A percentile compares a stretch with the other conserved stretches of the same genome.
Conservation (phyloP, 37 sponge, comb jelly and placozoan species). For the Ephydatia muelleri region DNA sequence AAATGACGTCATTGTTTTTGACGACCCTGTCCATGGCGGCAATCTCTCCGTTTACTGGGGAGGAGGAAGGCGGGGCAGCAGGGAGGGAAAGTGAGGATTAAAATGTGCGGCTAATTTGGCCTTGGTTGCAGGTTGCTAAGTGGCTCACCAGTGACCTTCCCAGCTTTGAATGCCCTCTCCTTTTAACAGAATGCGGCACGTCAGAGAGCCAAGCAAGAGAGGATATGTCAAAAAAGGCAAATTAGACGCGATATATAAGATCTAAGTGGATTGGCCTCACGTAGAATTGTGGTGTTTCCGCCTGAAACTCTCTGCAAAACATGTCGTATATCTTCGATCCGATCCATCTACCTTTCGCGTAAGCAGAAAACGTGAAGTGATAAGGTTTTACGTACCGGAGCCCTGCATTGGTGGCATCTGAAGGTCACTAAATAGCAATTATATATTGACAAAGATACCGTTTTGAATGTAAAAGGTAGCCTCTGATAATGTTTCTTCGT, state of each 20-base stretch:
- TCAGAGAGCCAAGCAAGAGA: background rate
- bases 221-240: background rate
- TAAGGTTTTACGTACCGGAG: conserved; percentile 85
- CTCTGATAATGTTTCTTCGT: conserved; percentile 67
- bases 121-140: background rate
- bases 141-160: conserved; percentile 69
- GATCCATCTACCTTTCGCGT: conserved; percentile 89
- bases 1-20: conserved; percentile 70
- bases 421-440: background rate
- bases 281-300: conserved; percentile 83
- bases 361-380: conserved; percentile 76
- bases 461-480: conserved; percentile 70
- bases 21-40: conserved; percentile 71
- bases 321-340: conserved; percentile 74
- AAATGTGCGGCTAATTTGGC: background rate
- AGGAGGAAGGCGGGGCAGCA: background rate
- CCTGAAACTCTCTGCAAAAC: conserved; percentile 82
- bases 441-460: conserved; percentile 39
- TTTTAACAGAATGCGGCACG: conserved; percentile 15
- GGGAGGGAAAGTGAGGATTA: background rate
- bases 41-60: conserved; percentile 58
- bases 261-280: conserved; percentile 34
- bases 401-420: conserved; percentile 32
- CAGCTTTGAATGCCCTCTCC: conserved; percentile 73
- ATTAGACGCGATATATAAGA: background rate